A percentile compares a stretch with the other conserved stretches of the same genome.
Conservation (phyloP, 2,113 vertebrate genomes). For the Dipodomys merriami region DNA sequence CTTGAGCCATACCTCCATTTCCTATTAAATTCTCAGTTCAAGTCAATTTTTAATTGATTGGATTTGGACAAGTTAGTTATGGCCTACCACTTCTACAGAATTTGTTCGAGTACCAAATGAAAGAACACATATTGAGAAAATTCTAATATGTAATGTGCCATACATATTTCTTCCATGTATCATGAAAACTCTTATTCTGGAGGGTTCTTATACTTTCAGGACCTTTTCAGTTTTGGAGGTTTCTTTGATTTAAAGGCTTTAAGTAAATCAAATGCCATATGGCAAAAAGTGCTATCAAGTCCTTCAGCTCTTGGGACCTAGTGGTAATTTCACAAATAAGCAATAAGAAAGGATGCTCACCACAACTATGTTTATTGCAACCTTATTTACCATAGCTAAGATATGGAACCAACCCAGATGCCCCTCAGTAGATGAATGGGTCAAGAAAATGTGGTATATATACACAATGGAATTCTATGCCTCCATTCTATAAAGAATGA, state of each 20-base stretch:
- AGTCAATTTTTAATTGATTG: background rate
- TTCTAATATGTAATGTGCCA: background rate
- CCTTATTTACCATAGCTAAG: too few species aligned
- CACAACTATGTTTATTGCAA: background rate
- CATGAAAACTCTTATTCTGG: background rate
- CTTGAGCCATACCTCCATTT: too few species aligned
- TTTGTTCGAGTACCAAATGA: background rate
- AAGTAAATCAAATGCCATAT: background rate
- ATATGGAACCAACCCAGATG: too few species aligned
- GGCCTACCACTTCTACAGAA: background rate
- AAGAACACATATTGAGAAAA: background rate
- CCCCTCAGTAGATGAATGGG: too few species aligned
- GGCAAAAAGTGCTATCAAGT: background rate
- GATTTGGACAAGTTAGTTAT: background rate
- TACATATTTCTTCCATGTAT: background rate
- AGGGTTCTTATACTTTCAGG: background rate
- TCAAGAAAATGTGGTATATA: too few species aligned
- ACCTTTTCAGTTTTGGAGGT: background rate
- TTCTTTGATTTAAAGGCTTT: conserved; percentile 24
- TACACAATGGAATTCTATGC: too few species aligned
- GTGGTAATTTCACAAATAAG: background rate
- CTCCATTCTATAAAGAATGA: too few species aligned
- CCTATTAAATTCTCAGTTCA: too few species aligned
- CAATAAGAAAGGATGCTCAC: background rate
- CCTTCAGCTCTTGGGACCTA: background rate